Conservation (phyloP, 2,888 invertebrate genomes). For the Serrognathus titanus region DNA sequence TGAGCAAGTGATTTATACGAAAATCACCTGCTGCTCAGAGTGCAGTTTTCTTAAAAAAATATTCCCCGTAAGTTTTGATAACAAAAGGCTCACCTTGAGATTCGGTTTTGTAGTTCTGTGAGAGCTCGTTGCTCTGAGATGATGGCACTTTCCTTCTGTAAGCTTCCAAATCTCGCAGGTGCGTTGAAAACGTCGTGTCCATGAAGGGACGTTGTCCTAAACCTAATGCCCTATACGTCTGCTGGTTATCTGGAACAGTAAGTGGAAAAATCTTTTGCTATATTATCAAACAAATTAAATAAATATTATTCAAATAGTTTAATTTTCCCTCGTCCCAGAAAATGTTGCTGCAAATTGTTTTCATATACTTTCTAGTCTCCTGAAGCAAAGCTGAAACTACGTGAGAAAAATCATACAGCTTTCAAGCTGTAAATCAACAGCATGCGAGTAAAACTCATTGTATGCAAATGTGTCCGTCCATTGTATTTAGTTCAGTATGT, state of each 20-base stretch:
- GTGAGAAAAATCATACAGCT: too few species aligned
- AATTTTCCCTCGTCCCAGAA: too few species aligned
- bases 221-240: constrained; percentile 70
- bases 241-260: constrained; percentile 49
- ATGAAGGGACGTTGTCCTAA: constrained; percentile 71
- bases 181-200: constrained; percentile 60
- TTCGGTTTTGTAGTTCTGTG: constrained; percentile 28
- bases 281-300: too few species aligned
- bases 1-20: constrained; percentile 13
- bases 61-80: background rate
- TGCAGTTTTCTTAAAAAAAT: too few species aligned
- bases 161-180: constrained; percentile 65
- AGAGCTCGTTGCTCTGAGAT: constrained; percentile 35
- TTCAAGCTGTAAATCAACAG: too few species aligned
- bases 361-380: too few species aligned
- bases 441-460: background rate
- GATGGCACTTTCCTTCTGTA: constrained; percentile 61
- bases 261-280: too few species aligned
- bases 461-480: background rate
- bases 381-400: too few species aligned
- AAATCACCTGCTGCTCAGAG: constrained; percentile 3
- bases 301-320: too few species aligned
- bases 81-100: constrained; percentile 23
- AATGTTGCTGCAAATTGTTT: too few species aligned
- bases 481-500: background rate